Evolutionary conservation across 1,140 invertebrate genomes (phyloP), one percentile per base, ranked within the genome.

Genomic region (Planococcus citri): DNA sequence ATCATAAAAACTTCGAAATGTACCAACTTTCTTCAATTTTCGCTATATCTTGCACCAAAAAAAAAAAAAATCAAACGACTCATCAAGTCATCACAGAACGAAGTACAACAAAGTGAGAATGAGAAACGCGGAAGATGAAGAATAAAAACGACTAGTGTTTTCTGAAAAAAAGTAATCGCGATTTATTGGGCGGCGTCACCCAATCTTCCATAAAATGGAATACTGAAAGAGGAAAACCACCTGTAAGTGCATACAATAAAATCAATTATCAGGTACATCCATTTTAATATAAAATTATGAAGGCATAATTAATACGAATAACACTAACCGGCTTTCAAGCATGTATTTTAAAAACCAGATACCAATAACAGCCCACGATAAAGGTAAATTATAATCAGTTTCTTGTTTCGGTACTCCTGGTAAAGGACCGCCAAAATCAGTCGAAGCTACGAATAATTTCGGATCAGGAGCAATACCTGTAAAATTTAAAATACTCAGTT

Each of bases 311-410:
- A 37, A 14, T 14, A 51, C 29, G 2, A 51, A 51, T n/a, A 51
- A 51, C 17, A 51, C 41, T 20, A 51, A 51, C 41, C 41, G 41
- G 17, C 41, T 51, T 17, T 51, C 41, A 2, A 51, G 41, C 41
- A 51, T 51, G 41, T 51, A 51, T 51, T 64, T 64, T 4, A 64
- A 14, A 25, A 64, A 64, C 60, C 60, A 64, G 9, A 64, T 14
- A 17, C 10, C 60, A 14, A 64, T 25, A 22, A 64, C 60, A 4
- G 22, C 22, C 60, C 60, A 64, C 4, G 60, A 64, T 64, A 64
- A 25, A 17, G 60, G 60, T 20, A 64, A 64, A 64, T 64, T 64
- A 25, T 64, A 64, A 64, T 64, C 60, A 64, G 60, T 64, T 64
- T 64, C 60, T 64, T 64, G 60, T 64, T 64, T 64, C 20, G 60